phyloP scores from a whole-genome alignment of 1,140 invertebrate genomes.

The Cydia fagiglandana region DNA sequence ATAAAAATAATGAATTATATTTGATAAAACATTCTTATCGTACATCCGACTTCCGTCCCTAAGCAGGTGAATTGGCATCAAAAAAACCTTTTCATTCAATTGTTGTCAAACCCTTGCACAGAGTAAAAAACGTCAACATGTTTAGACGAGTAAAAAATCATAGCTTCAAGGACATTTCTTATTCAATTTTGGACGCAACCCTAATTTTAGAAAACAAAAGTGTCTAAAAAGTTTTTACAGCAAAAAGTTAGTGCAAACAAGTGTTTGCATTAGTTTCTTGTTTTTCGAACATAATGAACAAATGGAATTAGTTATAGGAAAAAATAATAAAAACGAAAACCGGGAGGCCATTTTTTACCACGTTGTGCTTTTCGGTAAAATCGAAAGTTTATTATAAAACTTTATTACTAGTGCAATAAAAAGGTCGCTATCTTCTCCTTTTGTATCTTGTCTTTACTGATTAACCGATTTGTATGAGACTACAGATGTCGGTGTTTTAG shows the following conservation, averaged over 20 bases:
- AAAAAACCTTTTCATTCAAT: constrained; percentile 59
- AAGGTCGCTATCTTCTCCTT: neutral
- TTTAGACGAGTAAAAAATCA: constrained; percentile 43
- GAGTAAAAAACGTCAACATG: constrained; percentile 38
- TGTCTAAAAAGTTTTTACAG: neutral
- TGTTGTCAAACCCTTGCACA: constrained; percentile 58
- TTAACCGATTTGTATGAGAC: constrained; percentile 24
- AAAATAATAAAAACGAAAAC: constrained; percentile 12
- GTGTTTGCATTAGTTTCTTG: constrained; percentile 1
- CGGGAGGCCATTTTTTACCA: constrained; percentile 10
- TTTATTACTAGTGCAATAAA: constrained; percentile 25
- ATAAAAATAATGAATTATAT: constrained; percentile 35
- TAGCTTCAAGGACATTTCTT: constrained; percentile 39
- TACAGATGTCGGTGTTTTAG: neutral
- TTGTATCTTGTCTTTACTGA: constrained; percentile 16
- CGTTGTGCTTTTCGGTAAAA: constrained; percentile 16
- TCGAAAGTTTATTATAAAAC: constrained; percentile 22
- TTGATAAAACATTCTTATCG: constrained; percentile 47
- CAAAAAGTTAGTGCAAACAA: neutral
- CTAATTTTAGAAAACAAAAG: constrained; percentile 27
- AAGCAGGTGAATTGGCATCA: constrained; percentile 58
- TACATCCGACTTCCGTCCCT: constrained; percentile 62
- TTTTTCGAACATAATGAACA: neutral
- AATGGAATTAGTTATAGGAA: neutral
- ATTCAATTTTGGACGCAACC: constrained; percentile 6